Evolutionary conservation across 1,140 invertebrate species (phyloP).

Genomic region (Bombyx mandarina): DNA sequence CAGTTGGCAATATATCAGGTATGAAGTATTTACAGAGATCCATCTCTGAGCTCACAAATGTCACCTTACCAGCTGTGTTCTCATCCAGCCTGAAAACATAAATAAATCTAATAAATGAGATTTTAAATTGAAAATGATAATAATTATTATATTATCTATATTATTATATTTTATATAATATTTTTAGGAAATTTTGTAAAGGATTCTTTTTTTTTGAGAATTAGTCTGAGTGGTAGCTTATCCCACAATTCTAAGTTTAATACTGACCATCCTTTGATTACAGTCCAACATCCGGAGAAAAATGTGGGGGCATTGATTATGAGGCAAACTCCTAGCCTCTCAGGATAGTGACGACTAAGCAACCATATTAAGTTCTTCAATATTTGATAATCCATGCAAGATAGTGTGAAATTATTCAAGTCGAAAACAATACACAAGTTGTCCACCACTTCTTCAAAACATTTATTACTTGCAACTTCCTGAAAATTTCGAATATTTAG

Average conservation of each 20-base stretch:
- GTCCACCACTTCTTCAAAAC: constrained; percentile 84
- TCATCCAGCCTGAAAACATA: constrained; percentile 76
- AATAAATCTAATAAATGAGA: not conserved
- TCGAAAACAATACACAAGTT: constrained; percentile 85
- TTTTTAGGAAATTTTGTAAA: not conserved
- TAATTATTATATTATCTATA: not conserved
- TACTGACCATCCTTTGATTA: constrained; percentile 79
- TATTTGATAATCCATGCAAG: constrained; percentile 83
- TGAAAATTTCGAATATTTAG: constrained; percentile 34
- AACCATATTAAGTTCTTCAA: constrained; percentile 84
- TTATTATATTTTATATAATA: not conserved
- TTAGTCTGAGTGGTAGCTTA: no score
- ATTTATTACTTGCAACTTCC: constrained; percentile 82
- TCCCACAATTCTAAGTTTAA: not conserved
- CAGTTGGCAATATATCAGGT: constrained; percentile 80
- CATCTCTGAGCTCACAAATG: constrained; percentile 77
- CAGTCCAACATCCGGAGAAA: constrained; percentile 81
- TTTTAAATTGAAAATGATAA: constrained; percentile 2
- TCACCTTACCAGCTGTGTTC: constrained; percentile 81
- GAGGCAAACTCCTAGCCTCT: constrained; percentile 81
- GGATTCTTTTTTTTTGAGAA: not conserved
- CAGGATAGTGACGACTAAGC: constrained; percentile 81
- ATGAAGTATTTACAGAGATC: constrained; percentile 81
- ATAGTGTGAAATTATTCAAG: constrained; percentile 78
- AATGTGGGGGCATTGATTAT: constrained; percentile 79